Evolutionary conservation across 2,888 invertebrate genomes (phyloP).

Genomic region (Drosophila cracens): DNA sequence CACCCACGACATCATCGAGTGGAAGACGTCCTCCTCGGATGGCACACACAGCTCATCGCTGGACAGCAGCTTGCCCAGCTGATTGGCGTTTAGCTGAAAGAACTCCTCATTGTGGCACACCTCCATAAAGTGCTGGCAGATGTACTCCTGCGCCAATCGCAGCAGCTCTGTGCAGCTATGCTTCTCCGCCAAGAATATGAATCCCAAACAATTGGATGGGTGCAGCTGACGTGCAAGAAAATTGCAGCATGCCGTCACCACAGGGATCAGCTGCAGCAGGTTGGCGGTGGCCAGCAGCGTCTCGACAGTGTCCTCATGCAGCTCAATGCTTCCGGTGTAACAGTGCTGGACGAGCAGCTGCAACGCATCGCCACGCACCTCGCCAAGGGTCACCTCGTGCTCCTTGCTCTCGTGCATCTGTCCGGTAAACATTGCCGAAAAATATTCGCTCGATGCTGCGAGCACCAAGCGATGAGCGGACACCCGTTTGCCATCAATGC

Average conservation of each 20-base stretch:
- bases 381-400: constrained; percentile 92
- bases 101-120: constrained; percentile 85
- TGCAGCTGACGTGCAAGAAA: constrained; percentile 92
- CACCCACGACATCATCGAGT: constrained; percentile 95
- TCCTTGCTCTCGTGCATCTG: constrained; percentile 93
- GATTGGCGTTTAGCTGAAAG: constrained; percentile 88
- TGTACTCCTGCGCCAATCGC: constrained; percentile 93
- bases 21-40: constrained; percentile 95
- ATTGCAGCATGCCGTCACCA: constrained; percentile 94
- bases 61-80: constrained; percentile 91
- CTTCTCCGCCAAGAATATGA: constrained; percentile 96
- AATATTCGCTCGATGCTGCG: constrained; percentile 96
- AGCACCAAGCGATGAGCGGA: constrained; percentile 94
- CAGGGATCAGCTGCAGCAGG: constrained; percentile 93
- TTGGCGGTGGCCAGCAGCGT: constrained; percentile 94
- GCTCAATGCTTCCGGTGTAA: no score
- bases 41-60: constrained; percentile 97
- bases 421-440: constrained; percentile 97
- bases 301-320: constrained; percentile 27
- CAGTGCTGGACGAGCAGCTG: no score
- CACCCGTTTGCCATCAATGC: constrained; percentile 85
- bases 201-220: constrained; percentile 97
- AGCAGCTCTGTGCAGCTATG: constrained; percentile 93
- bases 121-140: constrained; percentile 93
- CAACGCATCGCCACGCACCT: constrained; percentile 86